Evolutionary conservation across 2,797 vertebrate genomes (phyloP).

Genomic region (Dermochelys coriacea): DNA sequence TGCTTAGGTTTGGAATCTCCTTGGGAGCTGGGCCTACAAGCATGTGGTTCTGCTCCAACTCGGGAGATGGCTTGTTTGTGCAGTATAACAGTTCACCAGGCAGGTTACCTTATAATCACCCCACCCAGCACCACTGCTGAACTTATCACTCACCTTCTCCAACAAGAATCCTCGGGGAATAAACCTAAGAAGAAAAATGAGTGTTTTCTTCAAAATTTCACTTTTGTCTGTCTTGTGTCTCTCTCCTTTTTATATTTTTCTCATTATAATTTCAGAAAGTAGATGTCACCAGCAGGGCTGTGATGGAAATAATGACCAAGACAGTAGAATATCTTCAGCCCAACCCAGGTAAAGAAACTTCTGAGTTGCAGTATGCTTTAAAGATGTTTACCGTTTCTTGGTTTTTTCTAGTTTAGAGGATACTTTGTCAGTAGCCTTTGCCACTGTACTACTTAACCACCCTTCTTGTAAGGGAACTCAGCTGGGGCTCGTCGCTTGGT

Average conservation of each 20-base stretch:
- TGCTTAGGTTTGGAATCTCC: neutral
- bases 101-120: neutral
- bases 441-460: neutral
- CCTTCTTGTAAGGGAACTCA: neutral
- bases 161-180: neutral
- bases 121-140: neutral
- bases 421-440: neutral
- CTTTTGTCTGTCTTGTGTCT: constrained; percentile 37
- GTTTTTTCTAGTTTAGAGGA: neutral
- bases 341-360: constrained; percentile 90
- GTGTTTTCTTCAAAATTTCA: neutral
- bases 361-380: neutral
- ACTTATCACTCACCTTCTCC: neutral
- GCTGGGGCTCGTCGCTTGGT: too few relatives aligned
- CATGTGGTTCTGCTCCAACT: neutral
- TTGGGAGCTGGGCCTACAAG: neutral
- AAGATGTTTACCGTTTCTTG: neutral
- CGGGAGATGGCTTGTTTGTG: neutral
- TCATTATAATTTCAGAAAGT: constrained; percentile 86
- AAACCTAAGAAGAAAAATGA: neutral
- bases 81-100: neutral
- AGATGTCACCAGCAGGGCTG: constrained; percentile 93
- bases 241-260: constrained; percentile 26
- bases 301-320: constrained; percentile 97
- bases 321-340: constrained; percentile 98